Percentiles rank a stretch among this genome's conserved stretches.
Evolutionary conservation across 2,113 vertebrate genomes (phyloP).

Genomic region (Pygoscelis adeliae): DNA sequence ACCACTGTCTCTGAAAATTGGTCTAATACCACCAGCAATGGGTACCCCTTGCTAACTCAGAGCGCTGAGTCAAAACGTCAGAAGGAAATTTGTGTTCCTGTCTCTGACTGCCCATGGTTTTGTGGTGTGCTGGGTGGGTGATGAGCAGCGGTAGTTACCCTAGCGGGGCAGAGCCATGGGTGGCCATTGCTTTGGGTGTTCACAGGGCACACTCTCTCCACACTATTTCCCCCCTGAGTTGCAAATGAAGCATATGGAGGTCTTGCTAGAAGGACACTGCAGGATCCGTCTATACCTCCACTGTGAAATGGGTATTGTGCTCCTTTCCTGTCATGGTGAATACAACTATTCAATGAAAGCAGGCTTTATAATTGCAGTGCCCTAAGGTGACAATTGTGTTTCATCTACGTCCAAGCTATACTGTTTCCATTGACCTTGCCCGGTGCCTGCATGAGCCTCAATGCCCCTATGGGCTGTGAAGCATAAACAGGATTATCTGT

Average conservation of each 20-base stretch:
- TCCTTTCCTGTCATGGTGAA: background rate
- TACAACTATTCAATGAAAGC: background rate
- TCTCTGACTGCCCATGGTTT: background rate
- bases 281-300: fast-evolving
- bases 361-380: background rate
- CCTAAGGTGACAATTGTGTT: background rate
- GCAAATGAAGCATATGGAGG: background rate
- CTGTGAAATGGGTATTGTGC: background rate
- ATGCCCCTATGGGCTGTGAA: background rate
- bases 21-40: background rate
- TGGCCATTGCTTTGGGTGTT: background rate
- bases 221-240: background rate
- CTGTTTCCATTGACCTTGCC: background rate
- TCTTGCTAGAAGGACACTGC: background rate
- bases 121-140: background rate
- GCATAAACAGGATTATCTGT: background rate
- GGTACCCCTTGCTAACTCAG: background rate
- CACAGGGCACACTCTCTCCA: background rate
- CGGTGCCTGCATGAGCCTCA: background rate
- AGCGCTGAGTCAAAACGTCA: background rate
- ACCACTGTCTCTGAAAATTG: background rate
- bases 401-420: background rate
- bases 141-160: background rate
- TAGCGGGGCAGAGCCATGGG: background rate
- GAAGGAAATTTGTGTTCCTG: background rate